Conservation (phyloP, 2,113 vertebrate genomes). For the Progne subis region DNA sequence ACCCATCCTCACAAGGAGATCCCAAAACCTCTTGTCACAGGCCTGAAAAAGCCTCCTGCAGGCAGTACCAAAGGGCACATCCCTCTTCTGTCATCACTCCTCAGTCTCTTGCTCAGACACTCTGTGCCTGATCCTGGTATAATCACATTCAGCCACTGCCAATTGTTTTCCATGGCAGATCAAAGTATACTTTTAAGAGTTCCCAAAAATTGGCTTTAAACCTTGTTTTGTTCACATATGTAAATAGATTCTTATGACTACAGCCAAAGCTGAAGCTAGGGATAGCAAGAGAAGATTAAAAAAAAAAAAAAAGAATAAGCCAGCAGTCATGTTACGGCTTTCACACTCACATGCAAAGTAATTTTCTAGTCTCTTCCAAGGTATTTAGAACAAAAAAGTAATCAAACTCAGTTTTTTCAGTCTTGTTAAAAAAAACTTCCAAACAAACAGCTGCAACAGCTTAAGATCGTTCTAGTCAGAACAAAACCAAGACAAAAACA, state of each 20-base stretch:
- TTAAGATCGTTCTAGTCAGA: not conserved
- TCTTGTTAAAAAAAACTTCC: not conserved
- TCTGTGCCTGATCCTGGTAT: not conserved
- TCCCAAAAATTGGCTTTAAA: not conserved
- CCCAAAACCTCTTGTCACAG: not conserved
- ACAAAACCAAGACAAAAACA: not conserved
- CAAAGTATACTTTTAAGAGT: not conserved
- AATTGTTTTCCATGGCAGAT: not conserved
- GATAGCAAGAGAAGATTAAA: not conserved
- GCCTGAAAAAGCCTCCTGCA: not conserved
- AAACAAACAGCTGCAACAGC: not conserved
- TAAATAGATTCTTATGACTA: not conserved
- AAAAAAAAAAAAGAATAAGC: not conserved
- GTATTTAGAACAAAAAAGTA: not conserved
- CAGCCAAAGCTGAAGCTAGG: not conserved
- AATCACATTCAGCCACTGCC: not conserved
- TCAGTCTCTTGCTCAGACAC: not conserved
- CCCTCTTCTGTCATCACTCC: not conserved
- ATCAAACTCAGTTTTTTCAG: not conserved
- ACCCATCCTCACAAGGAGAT: not conserved
- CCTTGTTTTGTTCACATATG: not conserved
- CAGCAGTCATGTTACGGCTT: not conserved
- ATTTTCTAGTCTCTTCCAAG: not conserved
- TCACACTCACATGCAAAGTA: not conserved
- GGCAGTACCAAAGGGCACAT: not conserved